These are phyloP conservation scores for Argyra leucocephala DNA, from an alignment of 2,888 invertebrate genomes.

Conservation along the genomic window DNA sequence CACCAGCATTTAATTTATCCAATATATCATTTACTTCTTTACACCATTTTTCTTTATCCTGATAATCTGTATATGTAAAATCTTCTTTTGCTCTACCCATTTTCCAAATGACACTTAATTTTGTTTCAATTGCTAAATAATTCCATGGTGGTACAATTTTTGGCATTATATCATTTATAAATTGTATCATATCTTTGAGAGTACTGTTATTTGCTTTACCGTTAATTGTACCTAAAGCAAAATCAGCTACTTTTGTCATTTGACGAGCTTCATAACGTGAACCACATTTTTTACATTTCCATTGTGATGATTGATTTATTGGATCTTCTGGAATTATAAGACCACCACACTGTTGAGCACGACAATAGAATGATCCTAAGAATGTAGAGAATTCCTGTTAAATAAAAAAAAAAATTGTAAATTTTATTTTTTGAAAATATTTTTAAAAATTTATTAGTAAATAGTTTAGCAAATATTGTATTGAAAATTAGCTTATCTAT, in stretches of 20 bases:
- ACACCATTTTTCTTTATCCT: constrained; percentile 38
- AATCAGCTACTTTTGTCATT: constrained; percentile 40
- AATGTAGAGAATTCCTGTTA: constrained; percentile 40
- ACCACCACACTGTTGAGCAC: constrained; percentile 43
- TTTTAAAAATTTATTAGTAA: neutral
- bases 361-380: constrained; percentile 40
- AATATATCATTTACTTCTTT: constrained; percentile 38
- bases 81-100: constrained; percentile 34
- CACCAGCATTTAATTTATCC: constrained; percentile 39
- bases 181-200: constrained; percentile 38
- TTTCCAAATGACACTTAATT: constrained; percentile 41
- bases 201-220: constrained; percentile 37
- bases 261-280: constrained; percentile 34
- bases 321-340: constrained; percentile 51
- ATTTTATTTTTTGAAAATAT: neutral
- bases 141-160: constrained; percentile 40
- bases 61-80: constrained; percentile 34
- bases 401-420: neutral
- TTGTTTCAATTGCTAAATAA: constrained; percentile 41
- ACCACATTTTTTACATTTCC: constrained; percentile 58
- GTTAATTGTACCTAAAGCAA: constrained; percentile 38
- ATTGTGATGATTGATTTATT: constrained; percentile 49
- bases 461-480: neutral
- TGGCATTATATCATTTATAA: constrained; percentile 39
- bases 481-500: no score